Evolutionary conservation across 92 coral and sea anemone genomes (phyloP).

Genomic region (Phenganax subtilis): DNA sequence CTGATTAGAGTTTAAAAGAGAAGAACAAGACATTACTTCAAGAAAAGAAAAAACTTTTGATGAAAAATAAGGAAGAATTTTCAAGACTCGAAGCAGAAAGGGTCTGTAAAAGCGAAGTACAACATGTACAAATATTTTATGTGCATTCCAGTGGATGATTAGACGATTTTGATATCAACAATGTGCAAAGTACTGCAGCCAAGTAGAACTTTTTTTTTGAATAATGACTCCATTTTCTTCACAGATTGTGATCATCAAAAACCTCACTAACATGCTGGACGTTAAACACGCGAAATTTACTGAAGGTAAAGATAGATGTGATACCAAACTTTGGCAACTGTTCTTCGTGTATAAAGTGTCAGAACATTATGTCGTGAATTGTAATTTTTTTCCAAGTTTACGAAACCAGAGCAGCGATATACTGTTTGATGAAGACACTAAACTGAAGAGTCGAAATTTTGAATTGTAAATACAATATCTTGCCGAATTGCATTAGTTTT

Average conservation of each 20-base stretch:
- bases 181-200: neutral
- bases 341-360: no score
- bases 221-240: neutral
- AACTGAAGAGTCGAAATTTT: no score
- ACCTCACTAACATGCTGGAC: conserved; percentile 82
- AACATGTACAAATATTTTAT: neutral
- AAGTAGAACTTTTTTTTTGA: neutral
- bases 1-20: conserved; percentile 73
- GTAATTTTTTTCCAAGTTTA: no score
- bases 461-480: no score
- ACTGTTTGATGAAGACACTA: no score
- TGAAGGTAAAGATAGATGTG: conserved; percentile 52
- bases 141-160: no score
- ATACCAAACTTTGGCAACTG: neutral
- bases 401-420: no score
- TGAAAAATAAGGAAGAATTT: conserved; percentile 89
- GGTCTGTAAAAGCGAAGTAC: conserved; percentile 28
- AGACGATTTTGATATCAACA: neutral
- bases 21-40: conserved; percentile 78
- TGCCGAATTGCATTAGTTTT: no score
- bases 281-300: conserved; percentile 77
- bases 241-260: conserved; percentile 71
- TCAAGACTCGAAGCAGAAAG: conserved; percentile 69
- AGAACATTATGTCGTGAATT: no score
- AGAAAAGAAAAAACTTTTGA: conserved; percentile 70